Evolutionary conservation across 1,140 invertebrate genomes (phyloP).

Genomic region (Cotesia vestalis): DNA sequence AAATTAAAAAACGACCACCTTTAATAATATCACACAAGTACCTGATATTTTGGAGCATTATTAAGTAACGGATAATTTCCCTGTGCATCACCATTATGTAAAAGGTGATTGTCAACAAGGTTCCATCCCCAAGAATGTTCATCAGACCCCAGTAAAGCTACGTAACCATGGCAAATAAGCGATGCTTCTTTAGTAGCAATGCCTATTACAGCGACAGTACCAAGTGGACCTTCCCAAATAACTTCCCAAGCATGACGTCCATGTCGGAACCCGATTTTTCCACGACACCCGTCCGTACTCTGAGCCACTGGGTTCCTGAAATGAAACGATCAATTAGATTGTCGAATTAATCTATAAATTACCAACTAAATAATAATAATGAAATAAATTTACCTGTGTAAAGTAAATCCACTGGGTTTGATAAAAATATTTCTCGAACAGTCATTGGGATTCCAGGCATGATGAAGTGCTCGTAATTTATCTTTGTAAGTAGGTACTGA

Average conservation of each 20-base stretch:
- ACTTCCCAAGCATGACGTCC: slow-evolving; percentile 98
- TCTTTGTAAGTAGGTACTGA: slow-evolving; percentile 92
- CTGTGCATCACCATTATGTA: slow-evolving; percentile 96
- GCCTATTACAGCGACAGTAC: slow-evolving; percentile 94
- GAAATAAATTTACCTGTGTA: slow-evolving; percentile 75
- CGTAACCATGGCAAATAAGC: slow-evolving; percentile 91
- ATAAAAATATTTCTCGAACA: slow-evolving; percentile 97
- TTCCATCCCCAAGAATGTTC: slow-evolving; percentile 99
- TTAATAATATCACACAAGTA: slow-evolving; percentile 54
- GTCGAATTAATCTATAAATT: too few species aligned
- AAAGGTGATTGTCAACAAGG: slow-evolving; percentile 95
- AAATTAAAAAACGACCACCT: too few species aligned
- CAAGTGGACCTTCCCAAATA: slow-evolving; percentile 98
- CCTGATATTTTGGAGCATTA: slow-evolving; percentile 98
- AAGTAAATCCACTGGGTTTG: slow-evolving; percentile 95
- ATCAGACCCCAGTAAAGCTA: slow-evolving; percentile 92
- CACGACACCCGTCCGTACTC: slow-evolving; percentile 95
- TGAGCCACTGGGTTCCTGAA: slow-evolving; percentile 93
- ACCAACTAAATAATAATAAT: too few species aligned
- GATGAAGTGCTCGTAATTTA: slow-evolving; percentile 92
- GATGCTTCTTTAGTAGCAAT: slow-evolving; percentile 95
- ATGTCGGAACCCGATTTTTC: slow-evolving; percentile 92
- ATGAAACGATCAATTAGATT: not conserved
- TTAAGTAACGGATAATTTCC: slow-evolving; percentile 95
- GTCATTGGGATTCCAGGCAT: slow-evolving; percentile 97